A percentile compares a stretch with the other conserved stretches of the same genome.
These are phyloP conservation scores for Bombus sibiricus DNA, from an alignment of 1,140 invertebrate genomes.

Conservation along the genomic window DNA sequence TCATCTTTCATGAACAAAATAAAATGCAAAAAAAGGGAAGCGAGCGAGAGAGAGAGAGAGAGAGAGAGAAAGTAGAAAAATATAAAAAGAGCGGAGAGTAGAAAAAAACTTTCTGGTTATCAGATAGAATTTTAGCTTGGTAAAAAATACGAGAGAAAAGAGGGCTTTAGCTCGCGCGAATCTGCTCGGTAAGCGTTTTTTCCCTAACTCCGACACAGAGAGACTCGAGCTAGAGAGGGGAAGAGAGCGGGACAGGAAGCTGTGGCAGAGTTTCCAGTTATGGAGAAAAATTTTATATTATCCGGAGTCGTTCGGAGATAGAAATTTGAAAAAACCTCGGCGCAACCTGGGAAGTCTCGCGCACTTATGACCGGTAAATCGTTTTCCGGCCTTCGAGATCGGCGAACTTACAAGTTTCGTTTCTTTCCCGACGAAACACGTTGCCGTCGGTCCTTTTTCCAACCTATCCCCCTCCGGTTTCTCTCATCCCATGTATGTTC, in stretches of 20 bases:
- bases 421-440: conserved; percentile 28
- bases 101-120: conserved; percentile 60
- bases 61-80: neutral
- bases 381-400: conserved; percentile 36
- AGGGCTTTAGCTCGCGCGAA: conserved; percentile 58
- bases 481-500: neutral
- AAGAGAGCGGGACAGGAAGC: neutral
- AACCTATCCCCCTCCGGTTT: too few relatives aligned
- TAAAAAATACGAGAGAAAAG: conserved; percentile 64
- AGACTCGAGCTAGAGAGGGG: neutral
- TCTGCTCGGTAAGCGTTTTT: conserved; percentile 63
- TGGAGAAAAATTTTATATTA: conserved; percentile 65
- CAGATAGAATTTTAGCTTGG: conserved; percentile 60
- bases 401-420: conserved; percentile 38
- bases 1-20: conserved; percentile 41
- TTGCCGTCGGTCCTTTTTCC: neutral
- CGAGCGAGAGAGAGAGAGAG: neutral
- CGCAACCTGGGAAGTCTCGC: conserved; percentile 35
- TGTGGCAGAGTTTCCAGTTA: conserved; percentile 58
- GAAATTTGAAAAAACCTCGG: conserved; percentile 58
- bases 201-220: conserved; percentile 33
- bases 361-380: conserved; percentile 45
- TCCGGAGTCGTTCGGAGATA: conserved; percentile 41
- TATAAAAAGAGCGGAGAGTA: neutral
- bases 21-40: neutral